Evolutionary conservation across 2,113 vertebrate species (phyloP).

Genomic region (Paradisaea rubra): DNA sequence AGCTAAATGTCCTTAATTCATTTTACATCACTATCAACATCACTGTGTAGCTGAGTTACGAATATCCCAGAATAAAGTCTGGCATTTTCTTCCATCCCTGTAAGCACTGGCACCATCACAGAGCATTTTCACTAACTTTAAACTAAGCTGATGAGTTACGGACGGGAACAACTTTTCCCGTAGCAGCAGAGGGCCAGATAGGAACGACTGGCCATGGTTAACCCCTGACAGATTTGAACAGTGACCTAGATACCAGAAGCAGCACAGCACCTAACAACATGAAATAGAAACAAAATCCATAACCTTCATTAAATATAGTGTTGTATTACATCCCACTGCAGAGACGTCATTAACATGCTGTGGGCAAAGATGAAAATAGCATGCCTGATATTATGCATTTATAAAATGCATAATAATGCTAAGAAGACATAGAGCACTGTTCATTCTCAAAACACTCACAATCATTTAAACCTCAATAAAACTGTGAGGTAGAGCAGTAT

Average conservation of each 20-base stretch:
- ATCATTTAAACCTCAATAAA: not conserved
- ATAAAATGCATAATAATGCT: not conserved
- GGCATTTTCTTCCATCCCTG: not conserved
- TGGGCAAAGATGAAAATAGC: slow-evolving; percentile 3
- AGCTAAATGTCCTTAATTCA: not conserved
- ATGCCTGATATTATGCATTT: not conserved
- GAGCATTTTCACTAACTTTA: not conserved
- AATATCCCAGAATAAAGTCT: not conserved
- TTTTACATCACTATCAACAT: not conserved
- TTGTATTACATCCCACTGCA: not conserved
- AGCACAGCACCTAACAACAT: not conserved
- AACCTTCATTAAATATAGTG: slow-evolving; percentile 1
- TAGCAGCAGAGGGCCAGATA: not conserved
- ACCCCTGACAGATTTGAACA: not conserved
- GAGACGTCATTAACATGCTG: not conserved
- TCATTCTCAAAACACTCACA: not conserved
- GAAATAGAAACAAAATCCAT: slow-evolving; percentile 21
- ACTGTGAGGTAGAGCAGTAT: not conserved
- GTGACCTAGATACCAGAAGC: not conserved
- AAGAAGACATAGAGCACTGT: not conserved
- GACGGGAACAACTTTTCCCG: not conserved
- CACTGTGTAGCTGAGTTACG: not conserved
- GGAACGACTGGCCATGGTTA: not conserved
- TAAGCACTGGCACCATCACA: not conserved
- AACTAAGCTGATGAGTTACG: not conserved